These are phyloP conservation scores for Epinotia brunnichana DNA, from an alignment of 2,888 invertebrate species.

Conservation along the genomic window DNA sequence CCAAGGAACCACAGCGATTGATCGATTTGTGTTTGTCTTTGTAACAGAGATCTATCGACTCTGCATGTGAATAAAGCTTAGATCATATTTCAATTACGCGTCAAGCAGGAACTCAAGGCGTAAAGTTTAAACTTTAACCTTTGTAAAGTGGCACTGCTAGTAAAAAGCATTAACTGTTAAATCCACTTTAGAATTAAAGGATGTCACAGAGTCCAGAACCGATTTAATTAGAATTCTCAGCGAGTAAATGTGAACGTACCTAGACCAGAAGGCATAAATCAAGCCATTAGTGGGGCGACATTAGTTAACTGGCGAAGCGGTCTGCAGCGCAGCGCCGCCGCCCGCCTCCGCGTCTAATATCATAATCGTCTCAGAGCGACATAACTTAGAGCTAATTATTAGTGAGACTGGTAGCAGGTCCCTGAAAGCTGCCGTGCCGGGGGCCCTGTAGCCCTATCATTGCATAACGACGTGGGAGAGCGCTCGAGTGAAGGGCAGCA, in stretches of 20 bases:
- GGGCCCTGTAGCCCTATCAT: conserved; percentile 53
- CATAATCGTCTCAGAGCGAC: conserved; percentile 59
- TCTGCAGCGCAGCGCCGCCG: conserved; percentile 28
- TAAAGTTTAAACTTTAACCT: conserved; percentile 40
- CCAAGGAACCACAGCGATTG: conserved; percentile 18
- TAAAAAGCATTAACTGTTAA: conserved; percentile 57
- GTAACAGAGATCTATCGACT: conserved; percentile 28
- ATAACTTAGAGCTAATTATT: conserved; percentile 60
- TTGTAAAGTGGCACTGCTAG: conserved; percentile 45
- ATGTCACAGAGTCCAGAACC: conserved; percentile 52
- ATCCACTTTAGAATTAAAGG: conserved; percentile 61
- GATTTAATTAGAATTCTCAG: conserved; percentile 55
- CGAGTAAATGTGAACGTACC: conserved; percentile 59
- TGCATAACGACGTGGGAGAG: conserved; percentile 68
- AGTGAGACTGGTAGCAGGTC: conserved; percentile 45
- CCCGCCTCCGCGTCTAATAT: conserved; percentile 54
- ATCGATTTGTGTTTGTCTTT: conserved; percentile 28
- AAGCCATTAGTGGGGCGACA: conserved; percentile 64
- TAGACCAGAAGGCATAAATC: conserved; percentile 63
- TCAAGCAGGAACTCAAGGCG: conserved; percentile 21
- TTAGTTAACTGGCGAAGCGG: conserved; percentile 59
- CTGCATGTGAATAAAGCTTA: conserved; percentile 6
- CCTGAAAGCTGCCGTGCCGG: conserved; percentile 60
- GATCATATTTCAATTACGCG: conserved; percentile 37
- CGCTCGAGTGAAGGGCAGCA: conserved; percentile 67